Base-by-base conservation (phyloP, 2,113 vertebrate species). In the Ariopsis seemanni region DNA sequence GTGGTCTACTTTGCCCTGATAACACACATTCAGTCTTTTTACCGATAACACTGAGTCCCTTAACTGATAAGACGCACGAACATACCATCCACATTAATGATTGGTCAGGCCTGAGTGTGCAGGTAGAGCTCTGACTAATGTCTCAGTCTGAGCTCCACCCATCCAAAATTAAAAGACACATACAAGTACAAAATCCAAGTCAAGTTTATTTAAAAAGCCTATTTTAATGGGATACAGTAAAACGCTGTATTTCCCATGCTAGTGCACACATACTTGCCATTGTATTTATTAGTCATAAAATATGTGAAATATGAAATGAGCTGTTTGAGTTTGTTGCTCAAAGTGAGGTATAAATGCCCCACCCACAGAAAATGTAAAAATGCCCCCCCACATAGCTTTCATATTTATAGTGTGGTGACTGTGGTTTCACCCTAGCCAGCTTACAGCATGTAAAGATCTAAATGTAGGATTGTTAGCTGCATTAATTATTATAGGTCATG, bases 11-110 rank as follows among this genome's bases (percentile, higher is more conserved):
- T 79, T 74, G 85, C 86, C 71, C 88, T 89, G 91, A 92, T 91
- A 91, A 91, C 69, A 87, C 85, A 84, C 85, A 84, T 84, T 87
- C 83, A 71, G 87, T 90, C 87, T 83, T 87, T 87, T 88, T 58
- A 80, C 79, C 89, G 91, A 82, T 82, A 82, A 82, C 79, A 82
- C 55, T 65, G 77, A 83, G 53, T 85, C 89, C 86, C 90, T 82
- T 82, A 91, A 89, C 88, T 89, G 92, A 92, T 92, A 92, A 82
- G 57, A 89, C 69, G 20, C 34, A 55, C 77, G 85, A 87, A 89
- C 90, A 91, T 92, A 90, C 92, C 92, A 91, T 83, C 78, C 80
- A 79, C 87, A 92, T 92, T 92, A 92, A 92, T 92, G 92, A 92
- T 92, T 92, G 89, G 88, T 91, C 88, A 91, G 82, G 67, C 6